Evolutionary conservation across 2,113 vertebrate genomes (phyloP), one percentile per base, ranked within the genome.

Genomic region (Psephotus haematonotus): DNA sequence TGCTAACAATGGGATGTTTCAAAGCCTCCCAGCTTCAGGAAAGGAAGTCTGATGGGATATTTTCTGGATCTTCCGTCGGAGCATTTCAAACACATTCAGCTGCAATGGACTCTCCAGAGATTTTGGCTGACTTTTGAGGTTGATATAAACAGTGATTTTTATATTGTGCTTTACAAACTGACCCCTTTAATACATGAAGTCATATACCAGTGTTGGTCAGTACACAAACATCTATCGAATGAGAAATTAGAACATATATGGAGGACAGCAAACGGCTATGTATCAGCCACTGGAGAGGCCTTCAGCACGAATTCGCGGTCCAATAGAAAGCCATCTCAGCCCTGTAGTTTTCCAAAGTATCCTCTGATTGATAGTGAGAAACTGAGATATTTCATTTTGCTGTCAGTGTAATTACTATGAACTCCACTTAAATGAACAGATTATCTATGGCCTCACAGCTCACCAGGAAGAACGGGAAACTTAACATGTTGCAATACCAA

Each of bases 341-440:
- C 49, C 69, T 72, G 55, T 9, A 74, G 52, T 71, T 80, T 95
- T 83, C 65, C 50, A 72, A 68, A 78, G 46, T 93, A 81, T 35
- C 81, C 53, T 59, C 64, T 85, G 91, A 96, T 96, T 70, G 3
- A 96, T 93, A 63, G 60, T 6, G 60, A 7, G 15, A 95, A 96
- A 96, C 89, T 64, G 93, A 65, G 80, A 96, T 62, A 76, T 50
- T 93, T 88, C 85, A 92, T 96, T 96, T 89, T 88, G 67, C 74
- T 97, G 93, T 83, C 95, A 94, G 85, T 90, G 72, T 68, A 92
- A 96, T 96, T 92, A 94, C 64, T 80, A 91, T 60, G 52, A 97
- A 68, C 55, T 78, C 72, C 67, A n/a, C 46, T 86, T 76, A 60
- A 94, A 64, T 17, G 78, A 81, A 50, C n/a, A 62, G 46, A 80